Evolutionary conservation across 2,888 invertebrate genomes (phyloP).

Genomic region (Xestia ashworthii): DNA sequence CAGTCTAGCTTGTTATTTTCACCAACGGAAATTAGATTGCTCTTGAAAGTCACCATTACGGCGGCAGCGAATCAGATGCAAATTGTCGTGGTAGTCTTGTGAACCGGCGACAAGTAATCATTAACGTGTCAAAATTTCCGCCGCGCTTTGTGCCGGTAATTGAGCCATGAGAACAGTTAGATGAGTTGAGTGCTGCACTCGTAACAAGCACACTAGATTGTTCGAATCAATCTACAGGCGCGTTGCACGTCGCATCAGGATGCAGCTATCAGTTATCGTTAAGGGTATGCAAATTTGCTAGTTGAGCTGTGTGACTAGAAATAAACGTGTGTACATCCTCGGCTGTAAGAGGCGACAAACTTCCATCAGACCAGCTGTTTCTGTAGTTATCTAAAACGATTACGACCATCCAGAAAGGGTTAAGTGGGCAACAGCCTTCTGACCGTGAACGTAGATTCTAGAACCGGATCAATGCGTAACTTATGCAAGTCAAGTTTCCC

Average conservation of each 20-base stretch:
- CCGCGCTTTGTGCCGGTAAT: background rate
- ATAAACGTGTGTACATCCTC: background rate
- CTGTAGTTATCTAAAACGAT: background rate
- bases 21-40: slow-evolving; percentile 47
- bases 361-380: background rate
- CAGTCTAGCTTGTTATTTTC: slow-evolving; percentile 46
- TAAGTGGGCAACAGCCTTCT: background rate
- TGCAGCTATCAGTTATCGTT: slow-evolving; percentile 2
- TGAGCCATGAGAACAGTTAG: slow-evolving; percentile 13
- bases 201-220: slow-evolving; percentile 14
- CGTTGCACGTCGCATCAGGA: background rate
- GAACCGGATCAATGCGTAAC: slow-evolving; percentile 4
- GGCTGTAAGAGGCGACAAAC: background rate
- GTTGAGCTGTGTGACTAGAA: background rate
- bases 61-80: slow-evolving; percentile 44
- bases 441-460: background rate
- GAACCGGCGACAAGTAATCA: slow-evolving; percentile 41
- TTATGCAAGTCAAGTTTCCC: slow-evolving; percentile 31
- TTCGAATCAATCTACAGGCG: slow-evolving; percentile 22
- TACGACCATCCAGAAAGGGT: background rate
- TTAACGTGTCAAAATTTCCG: slow-evolving; percentile 46
- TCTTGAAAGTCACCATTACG: slow-evolving; percentile 39
- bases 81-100: slow-evolving; percentile 47
- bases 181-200: slow-evolving; percentile 21
- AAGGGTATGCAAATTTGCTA: background rate